Percentiles rank a stretch among this genome's conserved stretches.
Conservation (phyloP, 2,113 vertebrate species). For the Prochilodus magdalenae region DNA sequence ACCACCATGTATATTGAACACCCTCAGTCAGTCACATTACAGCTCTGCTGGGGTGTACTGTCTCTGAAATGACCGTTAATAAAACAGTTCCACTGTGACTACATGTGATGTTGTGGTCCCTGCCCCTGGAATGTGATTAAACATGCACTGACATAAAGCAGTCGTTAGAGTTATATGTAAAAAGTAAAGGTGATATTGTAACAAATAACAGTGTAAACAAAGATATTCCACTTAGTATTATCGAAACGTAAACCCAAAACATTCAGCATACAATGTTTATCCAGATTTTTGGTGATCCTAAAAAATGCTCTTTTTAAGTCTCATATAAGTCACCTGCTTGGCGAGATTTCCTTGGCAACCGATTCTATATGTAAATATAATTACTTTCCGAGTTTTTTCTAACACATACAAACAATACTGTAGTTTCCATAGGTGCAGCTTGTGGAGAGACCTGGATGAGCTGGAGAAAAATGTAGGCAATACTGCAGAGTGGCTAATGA, state of each 20-base stretch:
- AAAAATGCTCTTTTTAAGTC: background rate
- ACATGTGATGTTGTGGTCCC: background rate
- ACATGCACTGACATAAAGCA: background rate
- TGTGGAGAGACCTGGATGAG: background rate
- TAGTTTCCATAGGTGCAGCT: background rate
- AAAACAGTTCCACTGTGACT: background rate
- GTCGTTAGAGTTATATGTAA: background rate
- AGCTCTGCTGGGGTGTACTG: background rate
- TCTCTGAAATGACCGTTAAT: background rate
- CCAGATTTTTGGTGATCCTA: background rate
- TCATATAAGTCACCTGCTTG: constrained; percentile 7
- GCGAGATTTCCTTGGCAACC: constrained; percentile 11
- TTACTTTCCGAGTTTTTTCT: background rate
- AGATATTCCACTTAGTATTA: background rate
- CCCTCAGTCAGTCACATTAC: background rate
- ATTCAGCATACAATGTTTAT: constrained; percentile 14
- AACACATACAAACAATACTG: constrained; percentile 18
- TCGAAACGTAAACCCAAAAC: background rate
- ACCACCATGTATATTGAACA: background rate
- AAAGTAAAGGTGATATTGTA: background rate
- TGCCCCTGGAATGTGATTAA: constrained; percentile 31
- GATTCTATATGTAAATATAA: constrained; percentile 6
- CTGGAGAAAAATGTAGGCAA: background rate
- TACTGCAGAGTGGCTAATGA: background rate
- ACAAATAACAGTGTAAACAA: constrained; percentile 2